Evolutionary conservation across 2,797 vertebrate genomes (phyloP).

Genomic region (Poeciliopsis turneri): DNA sequence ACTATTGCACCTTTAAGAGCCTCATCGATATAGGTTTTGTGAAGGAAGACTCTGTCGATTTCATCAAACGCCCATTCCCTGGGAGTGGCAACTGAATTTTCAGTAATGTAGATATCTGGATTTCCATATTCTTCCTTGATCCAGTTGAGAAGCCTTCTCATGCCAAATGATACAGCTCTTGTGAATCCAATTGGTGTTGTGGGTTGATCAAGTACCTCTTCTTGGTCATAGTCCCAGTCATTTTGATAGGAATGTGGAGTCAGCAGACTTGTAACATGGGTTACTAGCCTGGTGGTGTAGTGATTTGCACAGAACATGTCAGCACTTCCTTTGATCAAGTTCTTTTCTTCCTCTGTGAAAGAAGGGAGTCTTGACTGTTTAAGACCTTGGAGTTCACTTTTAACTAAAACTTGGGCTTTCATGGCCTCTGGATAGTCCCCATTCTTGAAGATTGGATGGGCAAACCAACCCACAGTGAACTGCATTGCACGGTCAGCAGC

Average conservation of each 20-base stretch:
- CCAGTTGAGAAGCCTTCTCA: constrained; percentile 92
- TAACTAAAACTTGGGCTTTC: constrained; percentile 93
- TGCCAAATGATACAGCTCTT: constrained; percentile 87
- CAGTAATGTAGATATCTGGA: constrained; percentile 88
- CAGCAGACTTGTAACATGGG: constrained; percentile 77
- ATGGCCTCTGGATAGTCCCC: constrained; percentile 94
- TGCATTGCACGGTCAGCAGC: constrained; percentile 93
- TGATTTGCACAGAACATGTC: constrained; percentile 92
- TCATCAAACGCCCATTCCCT: constrained; percentile 78
- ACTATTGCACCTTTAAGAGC: constrained; percentile 89
- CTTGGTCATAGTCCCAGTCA: constrained; percentile 78
- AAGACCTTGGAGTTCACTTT: constrained; percentile 90
- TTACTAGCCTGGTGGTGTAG: constrained; percentile 82
- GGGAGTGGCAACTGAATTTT: constrained; percentile 85
- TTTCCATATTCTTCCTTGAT: constrained; percentile 92
- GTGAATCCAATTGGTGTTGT: constrained; percentile 71
- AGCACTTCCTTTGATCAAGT: constrained; percentile 85
- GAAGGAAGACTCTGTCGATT: constrained; percentile 84
- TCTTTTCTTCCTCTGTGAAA: constrained; percentile 88
- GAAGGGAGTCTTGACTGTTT: constrained; percentile 83
- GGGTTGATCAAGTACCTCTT: constrained; percentile 76
- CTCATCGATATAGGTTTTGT: constrained; percentile 93
- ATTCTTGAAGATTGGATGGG: constrained; percentile 94
- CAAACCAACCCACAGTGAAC: constrained; percentile 92
- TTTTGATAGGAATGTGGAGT: constrained; percentile 80